Evolutionary conservation across 2,113 vertebrate genomes (phyloP), one percentile per base, ranked within the genome.

Genomic region (Penelope pileata): DNA sequence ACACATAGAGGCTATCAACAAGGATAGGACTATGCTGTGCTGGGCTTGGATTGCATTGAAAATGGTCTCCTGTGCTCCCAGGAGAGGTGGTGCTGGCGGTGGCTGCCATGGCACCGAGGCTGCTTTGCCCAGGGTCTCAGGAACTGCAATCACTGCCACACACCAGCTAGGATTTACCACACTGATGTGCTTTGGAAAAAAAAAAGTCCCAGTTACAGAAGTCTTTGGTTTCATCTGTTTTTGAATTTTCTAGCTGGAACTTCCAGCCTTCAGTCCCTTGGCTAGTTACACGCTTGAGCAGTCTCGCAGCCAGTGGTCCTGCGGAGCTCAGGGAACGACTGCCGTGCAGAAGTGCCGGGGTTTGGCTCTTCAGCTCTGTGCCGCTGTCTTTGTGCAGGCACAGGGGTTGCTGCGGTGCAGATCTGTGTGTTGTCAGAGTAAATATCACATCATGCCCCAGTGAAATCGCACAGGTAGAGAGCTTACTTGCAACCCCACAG

Each of bases 1-100:
- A 43, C 83, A 53, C 76, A 34, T 12, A 34, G 68, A 88, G 56
- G 51, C 68, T 58, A 78, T 79, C 76, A 86, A 43, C 79, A 51
- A 54, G 80, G 86, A 53, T 66, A 82, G 73, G 47, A 59, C 56
- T 42, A 81, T 30, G 6, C 64, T 60, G 11, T 67, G 76, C n/a
- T 30, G 5, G 56, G 34, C 64, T 53, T 42, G 67, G 16, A 4
- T 4, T 69, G 43, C 24, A 34, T 21, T 91, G 42, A 4, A 60
- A 53, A 40, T 27, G 24, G 24, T 42, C 24, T 70, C 63, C 16
- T 29, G 42, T 38, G 27, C 48, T 48, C 34, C 0, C 1, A 14
- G 88, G 18, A 69, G 60, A 36, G 45, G 34, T 3, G 32, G 18
- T 27, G 50, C 69, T 72, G 76, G 22, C 0, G 0, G 23, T 73